Base-by-base conservation (phyloP, 2,113 vertebrate species). In the Catharus minimus region DNA sequence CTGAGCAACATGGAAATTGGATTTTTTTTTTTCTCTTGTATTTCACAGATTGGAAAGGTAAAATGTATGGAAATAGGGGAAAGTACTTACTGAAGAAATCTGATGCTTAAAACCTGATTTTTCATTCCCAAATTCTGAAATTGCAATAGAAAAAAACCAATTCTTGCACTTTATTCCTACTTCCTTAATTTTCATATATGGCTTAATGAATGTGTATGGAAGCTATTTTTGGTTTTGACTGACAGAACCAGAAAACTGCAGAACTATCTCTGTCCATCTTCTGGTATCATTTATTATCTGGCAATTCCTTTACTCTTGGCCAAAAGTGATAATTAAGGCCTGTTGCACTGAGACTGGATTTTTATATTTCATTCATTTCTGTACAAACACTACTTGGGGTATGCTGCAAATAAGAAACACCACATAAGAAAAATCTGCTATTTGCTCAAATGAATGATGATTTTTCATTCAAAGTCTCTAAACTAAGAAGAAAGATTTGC, bases 1-100 rank as follows among this genome's bases (percentile, higher is more conserved):
- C 82, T 80, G 64, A 95, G 89, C 27, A 86, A 84, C 76, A 88
- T 41, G 76, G 77, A 95, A 92, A 94, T 87, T 94, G 68, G 57
- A 74, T 53, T 92, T 92, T 87, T 47, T 92, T 47, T 60, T 79
- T 52, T 43, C 53, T 82, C 76, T 88, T 75, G 41, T 91, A n/a
- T 91, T 89, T 94, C 67, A 65, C 47, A 89, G 52, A 89, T 85
- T 94, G 91, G 69, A 87, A 92, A 65, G 61, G 64, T 84, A 82
- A 89, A 89, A 91, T 33, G 1, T 83, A 90, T 92, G 79, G 86
- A 94, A 94, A 90, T 71, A 47, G 10, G 14, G 16, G n/a, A 52
- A 86, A 77, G 38, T 39, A 60, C 4, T 6, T 52, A 46, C 15
- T 79, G 64, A 28, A 57, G 39, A 76, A 89, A 82, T 27, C 4